Conservation (phyloP, 2,888 invertebrate genomes). For the Pinctada fucata region DNA sequence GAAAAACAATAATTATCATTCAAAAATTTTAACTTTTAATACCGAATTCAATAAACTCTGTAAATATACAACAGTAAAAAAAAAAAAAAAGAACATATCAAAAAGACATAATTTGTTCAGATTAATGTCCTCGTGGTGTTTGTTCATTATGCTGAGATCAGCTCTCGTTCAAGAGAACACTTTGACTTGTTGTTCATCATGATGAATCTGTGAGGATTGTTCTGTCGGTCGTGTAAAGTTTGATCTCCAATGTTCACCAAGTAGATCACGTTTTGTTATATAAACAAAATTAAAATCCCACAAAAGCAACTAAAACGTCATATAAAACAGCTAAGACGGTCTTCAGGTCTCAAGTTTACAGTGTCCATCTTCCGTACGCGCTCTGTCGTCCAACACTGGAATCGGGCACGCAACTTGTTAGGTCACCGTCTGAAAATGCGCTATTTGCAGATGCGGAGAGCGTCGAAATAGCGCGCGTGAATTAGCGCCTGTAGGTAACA, state of each 20-base stretch:
- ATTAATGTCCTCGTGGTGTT: not conserved
- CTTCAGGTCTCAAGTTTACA: not conserved
- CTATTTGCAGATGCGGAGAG: too few species aligned
- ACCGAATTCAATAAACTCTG: not conserved
- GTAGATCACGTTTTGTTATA: not conserved
- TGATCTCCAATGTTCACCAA: not conserved
- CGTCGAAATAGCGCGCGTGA: too few species aligned
- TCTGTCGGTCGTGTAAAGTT: too few species aligned
- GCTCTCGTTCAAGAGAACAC: not conserved
- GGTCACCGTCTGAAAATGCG: too few species aligned
- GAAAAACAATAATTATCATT: too few species aligned
- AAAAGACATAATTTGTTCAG: conserved; percentile 2
- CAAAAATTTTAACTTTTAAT: not conserved
- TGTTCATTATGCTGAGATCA: not conserved
- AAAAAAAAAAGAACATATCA: conserved; percentile 12
- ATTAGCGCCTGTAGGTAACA: too few species aligned
- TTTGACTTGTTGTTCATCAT: too few species aligned
- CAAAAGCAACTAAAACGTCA: conserved; percentile 3
- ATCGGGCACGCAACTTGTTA: not conserved
- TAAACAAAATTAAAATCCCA: not conserved
- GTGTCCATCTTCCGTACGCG: not conserved
- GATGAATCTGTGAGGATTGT: too few species aligned
- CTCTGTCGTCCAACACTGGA: not conserved
- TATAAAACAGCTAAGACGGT: not conserved
- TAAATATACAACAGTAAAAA: conserved; percentile 7